Percentiles rank a stretch among this genome's conserved stretches.
These are phyloP conservation scores for Xanthia togata DNA, from an alignment of 2,888 invertebrate genomes.

Conservation along the genomic window DNA sequence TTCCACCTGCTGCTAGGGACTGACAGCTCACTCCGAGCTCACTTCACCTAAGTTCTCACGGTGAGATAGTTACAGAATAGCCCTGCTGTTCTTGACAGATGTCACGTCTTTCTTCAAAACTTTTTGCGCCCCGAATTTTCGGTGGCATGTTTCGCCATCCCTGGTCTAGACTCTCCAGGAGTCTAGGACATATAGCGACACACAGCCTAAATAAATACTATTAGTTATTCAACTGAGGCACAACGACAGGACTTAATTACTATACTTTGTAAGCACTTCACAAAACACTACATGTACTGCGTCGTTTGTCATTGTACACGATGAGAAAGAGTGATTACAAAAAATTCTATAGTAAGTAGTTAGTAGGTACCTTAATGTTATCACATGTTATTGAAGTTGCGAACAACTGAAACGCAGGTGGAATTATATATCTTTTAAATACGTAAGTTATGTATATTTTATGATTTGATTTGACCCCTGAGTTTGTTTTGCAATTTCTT, in stretches of 20 bases:
- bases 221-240: conserved; percentile 8
- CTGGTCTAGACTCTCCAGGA: neutral
- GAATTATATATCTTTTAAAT: neutral
- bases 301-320: conserved; percentile 22
- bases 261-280: conserved; percentile 37
- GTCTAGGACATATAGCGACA: conserved; percentile 16
- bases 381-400: neutral
- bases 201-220: neutral
- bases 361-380: neutral
- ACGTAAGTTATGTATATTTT: too few relatives aligned
- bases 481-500: too few relatives aligned
- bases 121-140: neutral
- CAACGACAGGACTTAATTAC: conserved; percentile 15
- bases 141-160: neutral
- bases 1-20: too few relatives aligned
- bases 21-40: too few relatives aligned
- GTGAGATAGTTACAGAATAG: too few relatives aligned
- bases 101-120: too few relatives aligned
- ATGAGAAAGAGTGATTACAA: conserved; percentile 19
- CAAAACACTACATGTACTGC: neutral
- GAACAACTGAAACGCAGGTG: neutral
- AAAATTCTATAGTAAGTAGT: neutral
- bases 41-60: too few relatives aligned
- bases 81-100: neutral
- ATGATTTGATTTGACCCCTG: too few relatives aligned